Conservation (phyloP, 1,140 invertebrate species). For the Drosophila neocordata region DNA sequence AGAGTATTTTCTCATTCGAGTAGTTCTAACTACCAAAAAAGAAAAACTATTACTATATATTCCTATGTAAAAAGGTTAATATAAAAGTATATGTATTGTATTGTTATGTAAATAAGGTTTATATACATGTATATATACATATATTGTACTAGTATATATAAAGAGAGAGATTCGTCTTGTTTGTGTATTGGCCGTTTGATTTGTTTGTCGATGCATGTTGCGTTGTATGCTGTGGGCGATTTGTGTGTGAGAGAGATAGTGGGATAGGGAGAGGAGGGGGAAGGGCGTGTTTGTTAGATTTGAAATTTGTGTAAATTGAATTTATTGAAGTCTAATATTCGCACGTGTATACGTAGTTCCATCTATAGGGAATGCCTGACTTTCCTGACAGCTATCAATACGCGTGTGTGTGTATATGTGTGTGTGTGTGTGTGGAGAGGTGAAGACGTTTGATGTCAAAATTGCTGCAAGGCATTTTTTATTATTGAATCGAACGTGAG, state of each 20-base stretch:
- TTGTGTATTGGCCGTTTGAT: constrained; percentile 66
- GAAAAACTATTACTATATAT: no score
- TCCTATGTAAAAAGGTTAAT: no score
- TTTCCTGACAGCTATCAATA: constrained; percentile 59
- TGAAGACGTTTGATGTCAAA: constrained; percentile 78
- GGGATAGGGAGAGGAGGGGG: no score
- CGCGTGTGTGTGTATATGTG: constrained; percentile 22
- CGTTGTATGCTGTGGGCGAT: constrained; percentile 65
- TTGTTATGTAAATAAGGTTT: no score
- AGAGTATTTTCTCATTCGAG: not conserved
- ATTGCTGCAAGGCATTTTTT: constrained; percentile 72
- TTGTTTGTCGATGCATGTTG: constrained; percentile 76
- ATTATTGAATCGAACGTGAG: constrained; percentile 15
- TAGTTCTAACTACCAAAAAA: no score
- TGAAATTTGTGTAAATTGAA: constrained; percentile 81
- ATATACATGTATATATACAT: not conserved
- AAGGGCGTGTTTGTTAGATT: constrained; percentile 57
- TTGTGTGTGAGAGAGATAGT: constrained; percentile 12
- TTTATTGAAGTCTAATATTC: constrained; percentile 81
- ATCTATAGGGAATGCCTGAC: constrained; percentile 48
- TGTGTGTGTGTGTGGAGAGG: no score
- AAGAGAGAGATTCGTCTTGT: not conserved
- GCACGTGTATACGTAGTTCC: constrained; percentile 54
- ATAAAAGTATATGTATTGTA: no score
- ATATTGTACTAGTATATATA: not conserved